These are phyloP conservation scores for Nerophis lumbriciformis DNA, from an alignment of 2,113 vertebrate species.

Conservation along the genomic window DNA sequence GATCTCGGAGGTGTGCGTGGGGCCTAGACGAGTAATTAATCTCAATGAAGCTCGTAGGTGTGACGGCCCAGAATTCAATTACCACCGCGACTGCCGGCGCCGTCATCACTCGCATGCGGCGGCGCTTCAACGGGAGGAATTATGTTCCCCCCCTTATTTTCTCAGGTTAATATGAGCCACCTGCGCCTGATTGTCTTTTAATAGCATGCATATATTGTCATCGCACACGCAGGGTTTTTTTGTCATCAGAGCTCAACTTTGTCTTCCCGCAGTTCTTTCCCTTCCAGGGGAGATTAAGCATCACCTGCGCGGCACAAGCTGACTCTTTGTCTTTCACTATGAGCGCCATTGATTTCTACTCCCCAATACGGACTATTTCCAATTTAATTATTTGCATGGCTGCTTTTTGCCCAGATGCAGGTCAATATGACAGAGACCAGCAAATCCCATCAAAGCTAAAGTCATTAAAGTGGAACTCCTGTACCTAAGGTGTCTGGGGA, in stretches of 20 bases:
- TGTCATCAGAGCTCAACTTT: slow-evolving; percentile 29
- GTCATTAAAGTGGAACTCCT: slow-evolving; percentile 16
- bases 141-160: slow-evolving; percentile 72
- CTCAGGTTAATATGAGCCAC: slow-evolving; percentile 95
- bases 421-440: slow-evolving; percentile 47
- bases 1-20: slow-evolving; percentile 73
- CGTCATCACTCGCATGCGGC: slow-evolving; percentile 8
- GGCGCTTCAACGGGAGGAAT: slow-evolving; percentile 29
- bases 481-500: slow-evolving; percentile 1
- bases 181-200: slow-evolving; percentile 85
- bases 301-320: slow-evolving; percentile 22
- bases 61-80: slow-evolving; percentile 85
- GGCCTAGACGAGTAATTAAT: slow-evolving; percentile 93
- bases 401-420: slow-evolving; percentile 47
- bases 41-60: slow-evolving; percentile 93
- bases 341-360: slow-evolving; percentile 52
- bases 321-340: slow-evolving; percentile 37
- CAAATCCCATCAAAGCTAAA: slow-evolving; percentile 21
- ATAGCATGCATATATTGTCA: slow-evolving; percentile 47
- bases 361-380: slow-evolving; percentile 49
- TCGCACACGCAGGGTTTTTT: slow-evolving; percentile 28
- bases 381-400: slow-evolving; percentile 67
- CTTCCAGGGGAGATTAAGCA: slow-evolving; percentile 1
- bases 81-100: slow-evolving; percentile 29
- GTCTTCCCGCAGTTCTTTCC: slow-evolving; percentile 1